Base-by-base conservation (phyloP, 2,797 vertebrate genomes). In the Aphelocoma californica region DNA sequence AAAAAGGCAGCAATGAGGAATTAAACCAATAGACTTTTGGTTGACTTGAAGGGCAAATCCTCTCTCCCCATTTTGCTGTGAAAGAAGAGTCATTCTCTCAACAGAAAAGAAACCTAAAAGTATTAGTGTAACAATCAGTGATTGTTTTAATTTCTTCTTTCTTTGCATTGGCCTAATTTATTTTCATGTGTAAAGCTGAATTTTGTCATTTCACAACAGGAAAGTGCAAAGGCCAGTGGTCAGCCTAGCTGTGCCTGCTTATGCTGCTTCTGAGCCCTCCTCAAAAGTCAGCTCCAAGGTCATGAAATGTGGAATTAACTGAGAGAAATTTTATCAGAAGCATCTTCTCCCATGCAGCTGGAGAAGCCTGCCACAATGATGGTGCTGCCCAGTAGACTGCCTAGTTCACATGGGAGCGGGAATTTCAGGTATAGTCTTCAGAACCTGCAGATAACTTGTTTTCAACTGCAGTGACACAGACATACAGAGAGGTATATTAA, bases 11-110 rank as follows among this genome's bases (percentile, higher is more conserved):
- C 79, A 95, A 78, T 64, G 72, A 92, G 65, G 94, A 92, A 96
- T 94, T 93, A 96, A 95, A 94, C 92, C 92, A 90, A 86, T 74
- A 96, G 94, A 92, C 92, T 86, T 97, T 75, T 92, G 48, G 91
- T 81, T 93, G 86, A 94, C 88, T 94, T 83, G 83, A 88, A 94
- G 89, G 45, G 80, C 85, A 96, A 96, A 96, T 96, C 92, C 81
- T 91, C 67, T 83, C 77, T 94, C 56, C 14, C 28, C 3, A 8
- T 71, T 82, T 89, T 93, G 58, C 54, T 86, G 51, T 53, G 84
- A 86, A 93, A 88, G 29, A 58, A 54, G 61, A 73, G n/a, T 54
- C 26, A 56, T 81, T 94, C 61, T 56, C 70, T 81, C 80, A 85
- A 93, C 23, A 72, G n/a, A 88, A 95, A 70, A 80, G 36, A 64